Evolutionary conservation across 2,797 vertebrate species (phyloP).

Genomic region (Phaenicophaeus curvirostris): DNA sequence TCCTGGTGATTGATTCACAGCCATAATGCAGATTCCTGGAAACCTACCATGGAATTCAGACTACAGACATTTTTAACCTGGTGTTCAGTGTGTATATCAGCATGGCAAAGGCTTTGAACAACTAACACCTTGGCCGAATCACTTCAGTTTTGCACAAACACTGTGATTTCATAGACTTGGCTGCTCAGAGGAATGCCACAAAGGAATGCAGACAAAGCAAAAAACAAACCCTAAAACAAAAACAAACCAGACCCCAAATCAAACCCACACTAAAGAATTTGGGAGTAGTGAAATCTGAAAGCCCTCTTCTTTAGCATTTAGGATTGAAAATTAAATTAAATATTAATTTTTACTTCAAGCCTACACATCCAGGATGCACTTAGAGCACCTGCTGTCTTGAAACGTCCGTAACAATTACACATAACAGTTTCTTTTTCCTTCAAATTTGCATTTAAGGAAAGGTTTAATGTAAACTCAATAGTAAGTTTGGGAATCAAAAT

Average conservation of each 20-base stretch:
- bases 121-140: not conserved
- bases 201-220: not conserved
- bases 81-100: not conserved
- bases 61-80: not conserved
- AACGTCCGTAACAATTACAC: not conserved
- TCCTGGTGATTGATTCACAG: not conserved
- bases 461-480: not conserved
- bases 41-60: not conserved
- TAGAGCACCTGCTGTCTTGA: not conserved
- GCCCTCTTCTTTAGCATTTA: not conserved
- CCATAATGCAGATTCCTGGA: not conserved
- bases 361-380: not conserved
- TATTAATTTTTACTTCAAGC: not conserved
- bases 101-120: not conserved
- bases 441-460: not conserved
- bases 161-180: not conserved
- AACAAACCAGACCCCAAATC: not conserved
- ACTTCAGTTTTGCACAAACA: not conserved
- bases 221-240: not conserved
- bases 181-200: not conserved
- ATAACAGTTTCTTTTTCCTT: not conserved
- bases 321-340: not conserved
- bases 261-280: not conserved
- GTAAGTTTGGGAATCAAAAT: not conserved
- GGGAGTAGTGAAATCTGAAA: not conserved